Evolutionary conservation across 2,113 vertebrate species (phyloP).

Genomic region (Mobula birostris): DNA sequence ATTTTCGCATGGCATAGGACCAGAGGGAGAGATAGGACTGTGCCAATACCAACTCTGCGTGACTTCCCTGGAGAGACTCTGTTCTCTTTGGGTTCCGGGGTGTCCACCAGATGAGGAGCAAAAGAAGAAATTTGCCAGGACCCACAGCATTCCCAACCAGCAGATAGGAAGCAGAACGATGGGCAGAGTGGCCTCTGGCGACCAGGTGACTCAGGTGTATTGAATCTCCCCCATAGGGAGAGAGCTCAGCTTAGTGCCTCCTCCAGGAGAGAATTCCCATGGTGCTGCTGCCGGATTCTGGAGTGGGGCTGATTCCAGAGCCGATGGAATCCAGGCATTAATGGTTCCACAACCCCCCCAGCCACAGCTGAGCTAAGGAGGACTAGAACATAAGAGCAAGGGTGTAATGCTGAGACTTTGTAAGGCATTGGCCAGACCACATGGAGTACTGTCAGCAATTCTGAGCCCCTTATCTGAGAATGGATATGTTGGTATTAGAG

Average conservation of each 20-base stretch:
- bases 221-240: too few relatives aligned
- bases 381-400: too few relatives aligned
- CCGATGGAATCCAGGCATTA: too few relatives aligned
- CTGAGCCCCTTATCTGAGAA: too few relatives aligned
- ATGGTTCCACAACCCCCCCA: too few relatives aligned
- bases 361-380: too few relatives aligned
- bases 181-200: neutral
- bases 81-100: neutral
- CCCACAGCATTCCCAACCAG: neutral
- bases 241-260: neutral
- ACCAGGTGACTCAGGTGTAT: too few relatives aligned
- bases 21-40: neutral
- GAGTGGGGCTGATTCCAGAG: neutral
- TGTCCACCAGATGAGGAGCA: neutral
- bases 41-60: neutral
- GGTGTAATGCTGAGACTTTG: too few relatives aligned
- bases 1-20: too few relatives aligned
- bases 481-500: too few relatives aligned
- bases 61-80: neutral
- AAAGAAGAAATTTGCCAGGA: neutral
- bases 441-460: too few relatives aligned
- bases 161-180: neutral
- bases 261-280: neutral
- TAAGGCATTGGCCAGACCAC: too few relatives aligned
- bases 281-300: neutral